Conservation (phyloP, 2,113 vertebrate genomes). For the Aegithalos caudatus region DNA sequence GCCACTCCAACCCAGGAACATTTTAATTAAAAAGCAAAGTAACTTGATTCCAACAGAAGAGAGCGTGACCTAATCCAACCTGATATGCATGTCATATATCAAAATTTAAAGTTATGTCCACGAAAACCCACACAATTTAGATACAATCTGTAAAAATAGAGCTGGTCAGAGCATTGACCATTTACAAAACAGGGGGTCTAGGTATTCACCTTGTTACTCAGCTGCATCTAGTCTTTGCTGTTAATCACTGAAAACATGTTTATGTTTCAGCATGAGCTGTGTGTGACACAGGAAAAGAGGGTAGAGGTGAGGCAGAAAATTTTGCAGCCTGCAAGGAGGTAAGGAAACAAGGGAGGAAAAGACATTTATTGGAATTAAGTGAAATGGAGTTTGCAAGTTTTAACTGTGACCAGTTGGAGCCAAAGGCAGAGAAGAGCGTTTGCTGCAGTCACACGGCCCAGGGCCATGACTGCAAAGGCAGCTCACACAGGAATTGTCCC, state of each 20-base stretch:
- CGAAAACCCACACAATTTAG: not conserved
- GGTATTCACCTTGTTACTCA: not conserved
- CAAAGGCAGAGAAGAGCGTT: not conserved
- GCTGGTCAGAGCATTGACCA: not conserved
- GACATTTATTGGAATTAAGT: not conserved
- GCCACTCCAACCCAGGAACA: not conserved
- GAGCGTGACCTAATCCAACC: not conserved
- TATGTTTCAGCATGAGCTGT: not conserved
- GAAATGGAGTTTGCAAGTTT: not conserved
- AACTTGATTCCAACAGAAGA: not conserved
- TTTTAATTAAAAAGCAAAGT: slow-evolving; percentile 19
- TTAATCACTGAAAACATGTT: not conserved
- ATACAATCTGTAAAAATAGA: not conserved
- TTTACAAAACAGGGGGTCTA: not conserved
- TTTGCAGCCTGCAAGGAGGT: not conserved
- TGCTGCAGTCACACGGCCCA: not conserved
- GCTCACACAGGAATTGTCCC: not conserved
- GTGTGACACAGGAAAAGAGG: not conserved
- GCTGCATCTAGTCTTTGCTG: not conserved
- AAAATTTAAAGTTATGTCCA: not conserved
- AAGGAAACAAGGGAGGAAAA: not conserved
- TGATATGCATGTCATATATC: not conserved
- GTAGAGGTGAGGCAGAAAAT: not conserved
- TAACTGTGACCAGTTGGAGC: not conserved
- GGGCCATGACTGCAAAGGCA: not conserved